Evolutionary conservation across 2,888 invertebrate genomes (phyloP), one percentile per base, ranked within the genome.

Genomic region (Isotomurus palustris): DNA sequence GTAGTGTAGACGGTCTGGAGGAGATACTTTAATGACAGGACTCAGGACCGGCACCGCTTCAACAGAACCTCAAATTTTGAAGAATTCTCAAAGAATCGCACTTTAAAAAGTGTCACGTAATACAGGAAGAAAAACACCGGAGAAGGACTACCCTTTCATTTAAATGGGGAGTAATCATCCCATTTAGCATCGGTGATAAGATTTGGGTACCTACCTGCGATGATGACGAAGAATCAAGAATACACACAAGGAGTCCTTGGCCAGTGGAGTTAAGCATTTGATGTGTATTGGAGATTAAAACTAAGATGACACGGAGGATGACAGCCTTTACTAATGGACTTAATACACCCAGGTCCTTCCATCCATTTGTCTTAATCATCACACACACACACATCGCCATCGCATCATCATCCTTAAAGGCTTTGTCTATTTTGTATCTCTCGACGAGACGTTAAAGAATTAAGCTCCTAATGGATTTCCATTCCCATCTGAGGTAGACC

Each of bases 271-370:
- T 40, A 40, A 17, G 17, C n/a, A n/a, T 5, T 5, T 22, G 43
- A 43, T 43, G 14, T 5, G 43, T 43, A 19, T 4, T n/a, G 12
- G 17, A 43, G 43, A 43, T 43, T 43, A 43, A 24, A 5, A n/a
- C n/a, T n/a, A n/a, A 19, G 43, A 43, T 43, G 43, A 43, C 43
- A 43, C 43, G 43, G 24, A 17, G 43, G 43, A 43, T 43, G 43
- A 43, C 43, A 43, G 24, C 43, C 43, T 24, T 43, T 43, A 6
- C 43, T 43, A 43, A 43, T 43, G 43, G 43, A 43, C 43, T 43
- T 43, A 43, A 22, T 43, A 22, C 43, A 43, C 43, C 12, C 43
- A 12, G 10, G 10, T 40, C 12, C 17, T 19, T 21, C 3, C 24
- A 12, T 43, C 43, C 43, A 43, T 43, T 43, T 43, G 43, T 43